Percentiles rank a stretch among this genome's conserved stretches.
Evolutionary conservation across 2,797 vertebrate genomes (phyloP).

Genomic region (Pogonophryne albipinna): DNA sequence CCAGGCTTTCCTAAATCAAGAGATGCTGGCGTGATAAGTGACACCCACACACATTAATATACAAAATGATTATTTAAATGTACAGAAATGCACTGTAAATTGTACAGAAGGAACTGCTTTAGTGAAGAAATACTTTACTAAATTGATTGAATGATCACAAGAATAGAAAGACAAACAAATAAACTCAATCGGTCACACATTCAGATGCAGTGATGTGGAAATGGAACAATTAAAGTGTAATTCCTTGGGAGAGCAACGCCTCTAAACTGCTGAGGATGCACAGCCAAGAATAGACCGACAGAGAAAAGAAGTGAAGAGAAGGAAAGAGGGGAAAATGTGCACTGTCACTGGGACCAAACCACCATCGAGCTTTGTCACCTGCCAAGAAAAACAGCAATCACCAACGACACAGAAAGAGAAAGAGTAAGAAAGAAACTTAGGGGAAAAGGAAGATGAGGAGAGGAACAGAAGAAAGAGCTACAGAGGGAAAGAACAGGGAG

Average conservation of each 20-base stretch:
- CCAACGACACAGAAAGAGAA: constrained; percentile 43
- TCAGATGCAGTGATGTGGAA: constrained; percentile 69
- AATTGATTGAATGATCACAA: constrained; percentile 21
- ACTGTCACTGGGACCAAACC: constrained; percentile 73
- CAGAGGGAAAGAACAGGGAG: constrained; percentile 39
- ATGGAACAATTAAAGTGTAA: constrained; percentile 71
- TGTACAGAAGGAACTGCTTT: constrained; percentile 18
- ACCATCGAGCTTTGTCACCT: constrained; percentile 34
- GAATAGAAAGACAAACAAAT: constrained; percentile 23
- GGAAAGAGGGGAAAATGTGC: constrained; percentile 63
- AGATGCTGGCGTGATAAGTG: constrained; percentile 39
- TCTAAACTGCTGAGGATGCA: constrained; percentile 64
- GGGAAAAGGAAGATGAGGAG: constrained; percentile 22
- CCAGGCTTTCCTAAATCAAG: constrained; percentile 52
- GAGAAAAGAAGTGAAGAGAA: constrained; percentile 43
- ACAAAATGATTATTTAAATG: constrained; percentile 29
- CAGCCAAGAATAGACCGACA: constrained; percentile 72
- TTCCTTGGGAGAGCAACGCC: constrained; percentile 71
- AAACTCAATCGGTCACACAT: constrained; percentile 53
- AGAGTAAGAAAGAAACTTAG: constrained; percentile 54
- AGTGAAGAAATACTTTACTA: constrained; percentile 27
- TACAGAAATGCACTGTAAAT: constrained; percentile 13
- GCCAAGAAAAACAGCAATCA: constrained; percentile 71
- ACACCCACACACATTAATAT: constrained; percentile 28
- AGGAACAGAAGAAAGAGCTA: constrained; percentile 27